Evolutionary conservation across 2,113 vertebrate genomes (phyloP), one percentile per base, ranked within the genome.

Genomic region (Cololabis saira): DNA sequence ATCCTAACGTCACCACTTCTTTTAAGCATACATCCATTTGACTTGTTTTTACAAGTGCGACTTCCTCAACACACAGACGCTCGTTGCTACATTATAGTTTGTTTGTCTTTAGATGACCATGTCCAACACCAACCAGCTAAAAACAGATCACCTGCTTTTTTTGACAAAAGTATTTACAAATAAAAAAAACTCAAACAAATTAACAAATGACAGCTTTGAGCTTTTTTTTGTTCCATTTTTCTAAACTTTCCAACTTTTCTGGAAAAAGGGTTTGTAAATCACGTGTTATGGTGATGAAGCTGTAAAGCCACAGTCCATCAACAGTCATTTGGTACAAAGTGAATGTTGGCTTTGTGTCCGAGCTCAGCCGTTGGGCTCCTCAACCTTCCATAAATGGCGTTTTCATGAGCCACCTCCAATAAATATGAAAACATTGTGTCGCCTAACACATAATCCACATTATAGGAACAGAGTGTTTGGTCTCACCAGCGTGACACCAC

Each of bases 381-480:
- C 45, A 21, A 24, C 16, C 37, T 61, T 71, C 11, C 24, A 52
- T 41, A 66, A 85, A 85, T 73, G 21, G 68, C 67, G 71, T 54
- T 76, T 74, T 87, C 61, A 50, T 61, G 61, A 82, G 65, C 51
- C 8, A 45, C 63, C 52, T 83, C 63, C 64, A 67, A 61, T 55
- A 51, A 67, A 56, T 60, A 73, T 16, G 53, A 77, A 76, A 80
- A 76, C 61, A 48, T 22, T 51, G 76, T 57, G 77, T 82, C 69
- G 44, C 78, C 79, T 79, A 61, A 78, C 78, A 82, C 80, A 24
- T 84, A 76, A 84, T 84, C 76, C 72, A 76, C 69, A 81, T 79
- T 63, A 67, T 50, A 84, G 67, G 67, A 84, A 84, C 83, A 71
- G 59, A 40, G 72, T 61, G 77, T 76, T 75, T 65, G 70, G 65